Evolutionary conservation across 2,888 invertebrate species (phyloP).

Genomic region (Chrysomela aeneicollis): DNA sequence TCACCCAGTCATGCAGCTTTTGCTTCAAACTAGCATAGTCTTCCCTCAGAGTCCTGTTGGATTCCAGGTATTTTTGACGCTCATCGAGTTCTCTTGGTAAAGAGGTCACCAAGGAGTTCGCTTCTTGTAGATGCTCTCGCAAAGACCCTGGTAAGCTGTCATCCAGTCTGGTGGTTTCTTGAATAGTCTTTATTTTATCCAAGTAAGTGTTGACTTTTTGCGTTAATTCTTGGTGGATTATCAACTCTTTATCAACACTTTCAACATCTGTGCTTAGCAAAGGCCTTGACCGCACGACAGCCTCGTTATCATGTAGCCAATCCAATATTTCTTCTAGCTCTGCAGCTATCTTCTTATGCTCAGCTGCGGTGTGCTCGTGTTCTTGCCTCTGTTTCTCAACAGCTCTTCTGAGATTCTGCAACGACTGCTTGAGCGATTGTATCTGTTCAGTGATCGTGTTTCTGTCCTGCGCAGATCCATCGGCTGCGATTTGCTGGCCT

Average conservation of each 20-base stretch:
- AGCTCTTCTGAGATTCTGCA: constrained; percentile 78
- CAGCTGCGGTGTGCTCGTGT: constrained; percentile 86
- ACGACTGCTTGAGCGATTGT: constrained; percentile 85
- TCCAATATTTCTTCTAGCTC: constrained; percentile 86
- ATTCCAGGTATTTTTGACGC: constrained; percentile 79
- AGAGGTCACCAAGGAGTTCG: constrained; percentile 77
- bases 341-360: constrained; percentile 83
- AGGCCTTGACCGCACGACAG: constrained; percentile 82
- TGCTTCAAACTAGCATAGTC: constrained; percentile 80
- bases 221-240: constrained; percentile 75
- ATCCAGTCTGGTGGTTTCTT: constrained; percentile 76
- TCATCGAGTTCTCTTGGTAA: constrained; percentile 84
- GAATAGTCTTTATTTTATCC: constrained; percentile 68
- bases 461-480: constrained; percentile 86
- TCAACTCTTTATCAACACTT: constrained; percentile 83
- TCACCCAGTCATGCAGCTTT: constrained; percentile 83
- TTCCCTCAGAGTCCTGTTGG: constrained; percentile 78
- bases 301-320: constrained; percentile 84
- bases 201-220: constrained; percentile 75
- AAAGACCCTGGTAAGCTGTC: constrained; percentile 82
- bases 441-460: constrained; percentile 88
- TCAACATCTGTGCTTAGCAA: constrained; percentile 78
- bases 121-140: constrained; percentile 85
- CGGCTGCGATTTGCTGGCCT: constrained; percentile 90
- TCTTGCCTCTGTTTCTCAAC: constrained; percentile 88